Percentiles rank a stretch among this genome's conserved stretches.
phyloP scores from a whole-genome alignment of 2,797 vertebrate genomes.

The Sphaeramia orbicularis region DNA sequence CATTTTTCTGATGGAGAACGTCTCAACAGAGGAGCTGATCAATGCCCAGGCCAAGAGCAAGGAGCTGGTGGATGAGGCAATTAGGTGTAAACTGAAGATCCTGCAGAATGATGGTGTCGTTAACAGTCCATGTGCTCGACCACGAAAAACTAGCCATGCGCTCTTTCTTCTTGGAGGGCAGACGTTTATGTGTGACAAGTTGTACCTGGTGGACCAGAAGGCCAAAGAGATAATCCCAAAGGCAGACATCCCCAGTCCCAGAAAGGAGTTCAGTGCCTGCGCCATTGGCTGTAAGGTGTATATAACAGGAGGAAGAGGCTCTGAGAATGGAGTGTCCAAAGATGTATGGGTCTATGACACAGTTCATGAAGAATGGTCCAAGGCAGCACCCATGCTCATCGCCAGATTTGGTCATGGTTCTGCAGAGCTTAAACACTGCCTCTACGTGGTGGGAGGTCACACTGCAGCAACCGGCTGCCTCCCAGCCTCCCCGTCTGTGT shows the following conservation, averaged over 20 bases:
- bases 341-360: constrained; percentile 99
- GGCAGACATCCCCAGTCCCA: constrained; percentile 96
- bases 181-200: constrained; percentile 99
- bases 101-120: constrained; percentile 97
- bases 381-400: constrained; percentile 98
- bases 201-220: constrained; percentile 98
- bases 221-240: constrained; percentile 99
- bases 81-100: constrained; percentile 97
- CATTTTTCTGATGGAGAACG: constrained; percentile 98
- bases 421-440: constrained; percentile 95
- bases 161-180: constrained; percentile 97
- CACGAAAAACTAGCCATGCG: constrained; percentile 96
- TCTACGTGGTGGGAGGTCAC: constrained; percentile 97
- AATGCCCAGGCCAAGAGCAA: constrained; percentile 95
- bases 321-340: constrained; percentile 98
- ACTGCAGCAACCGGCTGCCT: constrained; percentile 96
- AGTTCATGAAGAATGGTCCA: constrained; percentile 97
- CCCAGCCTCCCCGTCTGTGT: constrained; percentile 96
- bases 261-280: constrained; percentile 98
- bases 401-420: constrained; percentile 97
- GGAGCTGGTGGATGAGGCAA: constrained; percentile 96
- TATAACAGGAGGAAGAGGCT: constrained; percentile 95
- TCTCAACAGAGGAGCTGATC: constrained; percentile 96
- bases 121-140: constrained; percentile 95
- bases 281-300: constrained; percentile 99